A percentile compares a stretch with the other conserved stretches of the same genome.
phyloP scores from a whole-genome alignment of 2,888 invertebrate genomes.

The Drosophila imparisetae region DNA sequence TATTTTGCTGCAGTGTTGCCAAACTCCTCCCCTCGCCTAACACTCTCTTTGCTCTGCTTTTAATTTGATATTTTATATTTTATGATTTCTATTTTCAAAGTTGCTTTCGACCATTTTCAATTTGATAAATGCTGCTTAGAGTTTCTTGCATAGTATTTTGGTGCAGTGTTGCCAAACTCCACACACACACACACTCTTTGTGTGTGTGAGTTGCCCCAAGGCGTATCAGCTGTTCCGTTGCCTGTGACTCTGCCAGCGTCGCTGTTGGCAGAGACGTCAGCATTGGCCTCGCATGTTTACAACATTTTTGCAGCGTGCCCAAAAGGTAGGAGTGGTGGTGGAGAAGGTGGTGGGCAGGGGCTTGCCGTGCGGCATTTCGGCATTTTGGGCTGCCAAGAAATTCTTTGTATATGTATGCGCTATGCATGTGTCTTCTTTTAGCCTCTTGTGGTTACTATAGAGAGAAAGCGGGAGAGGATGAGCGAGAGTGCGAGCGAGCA shows the following conservation, averaged over 20 bases:
- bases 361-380: conserved; percentile 35
- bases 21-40: not conserved
- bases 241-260: conserved; percentile 31
- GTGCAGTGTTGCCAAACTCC: conserved; percentile 28
- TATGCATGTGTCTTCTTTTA: conserved; percentile 23
- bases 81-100: not conserved
- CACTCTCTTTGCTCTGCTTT: not conserved
- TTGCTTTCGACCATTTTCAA: not conserved
- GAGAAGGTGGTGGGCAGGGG: not conserved
- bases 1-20: conserved; percentile 21
- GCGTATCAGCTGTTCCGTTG: conserved; percentile 63
- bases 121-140: not conserved
- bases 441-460: conserved; percentile 25
- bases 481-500: conserved; percentile 5
- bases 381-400: conserved; percentile 51
- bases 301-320: conserved; percentile 53
- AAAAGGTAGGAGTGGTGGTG: not conserved
- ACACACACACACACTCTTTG: conserved; percentile 1
- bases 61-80: not conserved
- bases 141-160: conserved; percentile 1
- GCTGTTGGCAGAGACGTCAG: conserved; percentile 29
- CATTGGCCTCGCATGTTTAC: conserved; percentile 71
- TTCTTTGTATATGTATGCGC: conserved; percentile 21
- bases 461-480: not conserved
- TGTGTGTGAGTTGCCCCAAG: conserved; percentile 26